Evolutionary conservation across 2,888 invertebrate genomes (phyloP), one percentile per base, ranked within the genome.

Genomic region (Ryuthela nishihirai): DNA sequence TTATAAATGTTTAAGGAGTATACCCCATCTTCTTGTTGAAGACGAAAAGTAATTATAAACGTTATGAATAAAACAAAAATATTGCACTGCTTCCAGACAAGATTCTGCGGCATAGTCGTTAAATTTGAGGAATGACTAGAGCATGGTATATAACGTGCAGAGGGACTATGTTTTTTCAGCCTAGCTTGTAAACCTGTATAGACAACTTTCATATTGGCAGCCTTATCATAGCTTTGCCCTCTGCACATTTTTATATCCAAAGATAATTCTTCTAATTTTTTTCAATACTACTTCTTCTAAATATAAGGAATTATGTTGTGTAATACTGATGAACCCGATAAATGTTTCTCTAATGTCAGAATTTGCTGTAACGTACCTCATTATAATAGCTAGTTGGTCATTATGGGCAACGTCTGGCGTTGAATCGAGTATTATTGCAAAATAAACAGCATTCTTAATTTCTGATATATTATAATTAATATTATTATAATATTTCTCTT

Each of bases 331-430:
- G 17, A 48, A 48, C 17, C 25, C 35, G n/a, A 50, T 7, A 50
- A 50, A 41, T 1, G 1, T 41, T 42, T 50, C 50, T n/a, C n/a
- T n/a, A n/a, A n/a, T n/a, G n/a, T n/a, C n/a, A 34, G 10, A 29
- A 42, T n/a, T 17, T 12, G 42, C 12, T 21, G 25, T 17, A 42
- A 42, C 24, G n/a, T 20, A 41, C 21, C 24, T 23, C 10, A 42
- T 15, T n/a, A 42, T 23, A 25, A 42, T 21, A 42, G 15, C 2
- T 38, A 18, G 15, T 38, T 38, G 38, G 3, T 38, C 15, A n/a
- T 17, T 18, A 38, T 38, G 1, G 1, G 4, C n/a, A 38, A 38
- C 38, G 18, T 38, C 3, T 2, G 38, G 20, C n/a, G 25, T 42
- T n/a, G 24, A 42, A 15, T 42, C 42, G n/a, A 42, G 15, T 12